Percentiles rank a stretch among this genome's conserved stretches.
These are phyloP conservation scores for Protonemura montana DNA, from an alignment of 2,888 invertebrate species.

Conservation along the genomic window DNA sequence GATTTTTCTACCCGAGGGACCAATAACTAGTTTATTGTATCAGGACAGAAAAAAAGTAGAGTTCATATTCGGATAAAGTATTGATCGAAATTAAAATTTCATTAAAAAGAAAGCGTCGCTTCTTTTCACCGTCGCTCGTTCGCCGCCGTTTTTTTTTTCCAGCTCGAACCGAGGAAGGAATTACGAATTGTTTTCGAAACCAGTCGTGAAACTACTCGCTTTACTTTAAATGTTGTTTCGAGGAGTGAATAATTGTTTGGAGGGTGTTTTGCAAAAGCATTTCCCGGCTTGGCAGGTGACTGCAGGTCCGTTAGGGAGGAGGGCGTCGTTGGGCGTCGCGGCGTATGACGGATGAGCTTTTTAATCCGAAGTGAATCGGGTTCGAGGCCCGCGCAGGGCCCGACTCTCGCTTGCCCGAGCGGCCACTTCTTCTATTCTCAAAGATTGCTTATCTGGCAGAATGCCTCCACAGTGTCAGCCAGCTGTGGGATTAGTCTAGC, in stretches of 20 bases:
- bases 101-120: background rate
- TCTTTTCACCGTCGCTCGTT: no score
- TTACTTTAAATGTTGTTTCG: background rate
- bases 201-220: background rate
- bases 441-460: constrained; percentile 21
- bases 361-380: background rate
- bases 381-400: background rate
- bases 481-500: constrained; percentile 14
- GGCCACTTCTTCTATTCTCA: constrained; percentile 10
- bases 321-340: background rate
- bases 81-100: background rate
- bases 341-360: background rate
- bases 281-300: background rate
- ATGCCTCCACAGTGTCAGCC: constrained; percentile 13
- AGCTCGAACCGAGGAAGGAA: background rate
- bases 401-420: background rate
- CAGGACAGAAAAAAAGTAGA: background rate
- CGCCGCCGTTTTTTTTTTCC: no score
- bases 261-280: background rate
- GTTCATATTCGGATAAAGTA: background rate
- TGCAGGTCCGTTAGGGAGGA: background rate
- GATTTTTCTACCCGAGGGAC: background rate
- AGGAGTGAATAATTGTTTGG: background rate
- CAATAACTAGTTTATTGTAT: background rate
- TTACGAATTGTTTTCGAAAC: background rate